Conservation (phyloP, 1,140 invertebrate species). For the Polypedilum vanderplanki region DNA sequence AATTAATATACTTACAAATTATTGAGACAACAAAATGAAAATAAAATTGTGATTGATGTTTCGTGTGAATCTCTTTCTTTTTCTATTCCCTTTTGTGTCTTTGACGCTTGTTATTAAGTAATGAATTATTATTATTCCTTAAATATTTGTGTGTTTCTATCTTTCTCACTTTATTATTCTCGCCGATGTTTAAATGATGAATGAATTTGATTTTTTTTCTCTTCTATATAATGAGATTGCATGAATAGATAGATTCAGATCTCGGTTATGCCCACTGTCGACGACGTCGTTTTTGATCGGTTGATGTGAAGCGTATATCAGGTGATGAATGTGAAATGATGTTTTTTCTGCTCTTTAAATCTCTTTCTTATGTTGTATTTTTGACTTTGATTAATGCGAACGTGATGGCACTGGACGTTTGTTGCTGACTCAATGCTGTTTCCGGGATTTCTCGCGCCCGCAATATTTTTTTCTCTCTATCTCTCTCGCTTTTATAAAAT, state of each 20-base stretch:
- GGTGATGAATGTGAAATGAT: conserved; percentile 10
- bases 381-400: background rate
- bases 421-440: background rate
- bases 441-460: conserved; percentile 14
- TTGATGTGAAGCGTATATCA: background rate
- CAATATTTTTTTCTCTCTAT: background rate
- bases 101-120: background rate
- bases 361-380: background rate
- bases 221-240: background rate
- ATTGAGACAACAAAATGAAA: conserved; percentile 27
- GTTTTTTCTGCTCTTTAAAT: background rate
- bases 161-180: background rate
- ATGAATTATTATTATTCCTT: background rate
- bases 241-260: conserved; percentile 7
- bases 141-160: background rate
- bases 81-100: background rate
- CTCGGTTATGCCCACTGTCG: background rate
- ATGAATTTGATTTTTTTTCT: background rate
- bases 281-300: too few relatives aligned
- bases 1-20: conserved; percentile 27
- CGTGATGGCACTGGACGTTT: background rate
- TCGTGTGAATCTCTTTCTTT: background rate
- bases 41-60: conserved; percentile 11
- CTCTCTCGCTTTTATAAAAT: too few relatives aligned
- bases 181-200: background rate